Evolutionary conservation across 2,888 invertebrate genomes (phyloP).

Genomic region (Isotomurus palustris): DNA sequence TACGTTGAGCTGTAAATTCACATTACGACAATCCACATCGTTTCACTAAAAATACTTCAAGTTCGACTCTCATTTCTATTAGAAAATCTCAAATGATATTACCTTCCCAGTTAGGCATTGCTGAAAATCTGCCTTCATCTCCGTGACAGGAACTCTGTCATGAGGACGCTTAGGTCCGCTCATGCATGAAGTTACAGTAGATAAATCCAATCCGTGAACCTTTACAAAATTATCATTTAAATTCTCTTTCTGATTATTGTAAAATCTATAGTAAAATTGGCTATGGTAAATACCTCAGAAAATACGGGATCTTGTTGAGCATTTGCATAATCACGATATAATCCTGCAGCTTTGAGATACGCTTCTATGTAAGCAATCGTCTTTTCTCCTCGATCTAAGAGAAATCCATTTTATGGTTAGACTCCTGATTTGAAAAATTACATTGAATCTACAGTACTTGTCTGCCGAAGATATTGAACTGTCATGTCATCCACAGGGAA

Average conservation of each 20-base stretch:
- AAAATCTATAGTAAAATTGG: background rate
- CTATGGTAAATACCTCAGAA: slow-evolving; percentile 55
- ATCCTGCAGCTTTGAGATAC: slow-evolving; percentile 74
- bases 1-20: too few species aligned
- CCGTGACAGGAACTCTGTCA: slow-evolving; percentile 82
- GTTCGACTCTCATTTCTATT: too few species aligned
- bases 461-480: slow-evolving; percentile 77
- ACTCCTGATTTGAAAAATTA: background rate
- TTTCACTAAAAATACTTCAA: too few species aligned
- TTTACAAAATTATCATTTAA: slow-evolving; percentile 48
- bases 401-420: background rate
- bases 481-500: slow-evolving; percentile 85
- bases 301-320: slow-evolving; percentile 73
- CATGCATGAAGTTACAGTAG: slow-evolving; percentile 85
- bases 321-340: slow-evolving; percentile 77
- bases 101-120: slow-evolving; percentile 70
- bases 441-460: slow-evolving; percentile 55
- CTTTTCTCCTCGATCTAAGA: slow-evolving; percentile 69
- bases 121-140: slow-evolving; percentile 85
- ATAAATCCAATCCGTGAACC: slow-evolving; percentile 77
- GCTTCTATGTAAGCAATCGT: slow-evolving; percentile 72
- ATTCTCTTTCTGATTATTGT: background rate
- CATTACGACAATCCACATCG: too few species aligned
- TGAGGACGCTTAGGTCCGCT: slow-evolving; percentile 97
- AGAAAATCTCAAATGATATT: too few species aligned